Percentiles rank a stretch among this genome's conserved stretches.
phyloP scores from a whole-genome alignment of 2,113 vertebrate genomes.

The Salvator merianae region DNA sequence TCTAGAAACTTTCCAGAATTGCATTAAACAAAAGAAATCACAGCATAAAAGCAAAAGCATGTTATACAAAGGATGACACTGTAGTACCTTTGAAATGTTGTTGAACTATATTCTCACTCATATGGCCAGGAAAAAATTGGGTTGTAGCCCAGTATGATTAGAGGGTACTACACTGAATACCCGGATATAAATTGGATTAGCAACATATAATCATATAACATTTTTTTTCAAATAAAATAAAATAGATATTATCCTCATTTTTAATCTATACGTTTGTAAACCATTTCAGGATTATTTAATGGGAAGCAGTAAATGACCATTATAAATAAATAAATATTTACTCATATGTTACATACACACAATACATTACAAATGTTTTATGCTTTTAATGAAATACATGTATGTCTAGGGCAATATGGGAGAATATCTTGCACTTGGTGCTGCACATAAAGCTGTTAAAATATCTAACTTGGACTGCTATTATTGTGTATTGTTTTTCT shows the following conservation, averaged over 20 bases:
- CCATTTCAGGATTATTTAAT: no score
- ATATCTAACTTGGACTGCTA: slow-evolving; percentile 18
- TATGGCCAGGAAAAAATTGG: not conserved
- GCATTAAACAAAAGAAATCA: no score
- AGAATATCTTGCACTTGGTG: slow-evolving; percentile 35
- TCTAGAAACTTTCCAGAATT: no score
- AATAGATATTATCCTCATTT: no score
- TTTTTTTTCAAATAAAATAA: slow-evolving; percentile 29
- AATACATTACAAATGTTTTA: slow-evolving; percentile 13
- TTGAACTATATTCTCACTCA: no score
- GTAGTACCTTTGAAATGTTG: no score
- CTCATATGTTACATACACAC: no score
- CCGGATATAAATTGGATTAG: not conserved
- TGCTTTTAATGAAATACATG: slow-evolving; percentile 19
- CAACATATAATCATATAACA: not conserved
- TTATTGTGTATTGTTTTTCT: slow-evolving; percentile 63
- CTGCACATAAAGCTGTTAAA: not conserved
- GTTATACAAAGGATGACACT: no score
- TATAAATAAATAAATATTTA: no score
- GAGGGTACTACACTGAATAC: not conserved
- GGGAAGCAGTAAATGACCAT: no score
- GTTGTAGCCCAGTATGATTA: not conserved
- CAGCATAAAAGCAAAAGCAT: no score
- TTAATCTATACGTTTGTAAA: not conserved
- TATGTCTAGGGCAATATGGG: not conserved